Evolutionary conservation across 2,888 invertebrate genomes (phyloP), one percentile per base, ranked within the genome.

Genomic region (Myopa testacea): DNA sequence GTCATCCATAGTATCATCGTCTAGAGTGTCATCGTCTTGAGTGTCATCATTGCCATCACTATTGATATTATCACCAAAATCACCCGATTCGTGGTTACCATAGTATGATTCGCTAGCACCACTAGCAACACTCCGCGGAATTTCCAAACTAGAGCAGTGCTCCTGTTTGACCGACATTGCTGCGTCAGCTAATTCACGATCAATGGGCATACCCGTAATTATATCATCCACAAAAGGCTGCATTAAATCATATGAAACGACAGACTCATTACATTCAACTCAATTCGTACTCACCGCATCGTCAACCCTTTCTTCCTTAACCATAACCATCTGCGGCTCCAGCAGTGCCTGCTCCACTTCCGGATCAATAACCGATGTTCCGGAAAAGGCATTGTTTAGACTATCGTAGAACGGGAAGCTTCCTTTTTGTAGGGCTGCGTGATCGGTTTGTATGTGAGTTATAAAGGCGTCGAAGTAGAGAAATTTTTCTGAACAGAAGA

Each of bases 381-480:
- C 40, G 73, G 65, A 8, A 63, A 70, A 74, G 34, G 76, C 78
- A 69, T 72, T 76, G 67, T 76, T 78, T 38, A 71, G 52, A 12
- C 62, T 37, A 26, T 50, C 63, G 16, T 71, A 75, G n/a, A 60
- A 67, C 4, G 75, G 69, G 55, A 69, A 75, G 58, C 71, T 26
- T 50, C 77, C 77, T 70, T 78, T 79, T 62, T 77, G 63, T n/a
- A 76, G 78, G 8, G 79, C 79, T 65, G 83, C 79, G 82, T 87
- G 87, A 76, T 81, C 82, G 0, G 86, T 87, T 78, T 87, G 87
- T 83, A 87, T 86, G 78, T 87, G 87, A 7, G 84, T 84, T 60
- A 87, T 86, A 76, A 87, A 87, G 34, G 87, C 86, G 83, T 87
- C 87, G 73, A 87, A 87, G 78, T 87, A 87, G 26, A 87, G 84